Base-by-base conservation (phyloP, 2,113 vertebrate genomes). In the Cyprinodon variegatus region DNA sequence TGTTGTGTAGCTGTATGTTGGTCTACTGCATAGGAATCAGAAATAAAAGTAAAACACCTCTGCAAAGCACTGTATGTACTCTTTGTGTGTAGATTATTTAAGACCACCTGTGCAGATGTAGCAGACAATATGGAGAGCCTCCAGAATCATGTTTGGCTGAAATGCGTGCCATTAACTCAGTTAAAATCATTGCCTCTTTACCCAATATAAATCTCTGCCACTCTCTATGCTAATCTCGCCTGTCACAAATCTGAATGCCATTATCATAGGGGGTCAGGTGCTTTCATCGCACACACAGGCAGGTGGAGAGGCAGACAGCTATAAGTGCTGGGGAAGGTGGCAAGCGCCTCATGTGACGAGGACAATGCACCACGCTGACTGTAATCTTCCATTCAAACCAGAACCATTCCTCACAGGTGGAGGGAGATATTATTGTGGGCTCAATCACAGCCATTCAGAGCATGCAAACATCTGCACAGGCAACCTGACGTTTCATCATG, bases 221-320 rank as follows among this genome's bases (percentile, higher is more conserved):
- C 86, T 91, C 87, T 92, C 82, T 91, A 90, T 91, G 90, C 86
- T 85, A 91, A 91, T 92, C 83, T 82, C 45, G 9, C 78, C 83
- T 86, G 90, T 88, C 84, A 83, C 46, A n/a, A 17, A 70, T 59
- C 76, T 86, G 79, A 81, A 90, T 79, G 78, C 78, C 74, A 82
- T 89, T 83, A 88, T 89, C 78, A 15, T 22, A 12, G 53, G 81
- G 29, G 89, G 85, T 90, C 89, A 87, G 75, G 73, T 43, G 80
- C 73, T 67, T 71, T 70, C 79, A 82, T 76, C 62, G 65, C 40
- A 59, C 13, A 1, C 41, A 68, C 46, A 39, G 29, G 22, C 68
- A 67, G 37, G 41, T 48, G 48, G 53, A 53, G 59, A 17, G 72
- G 64, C 50, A 11, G 59, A 38, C 53, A 61, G 59, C 50, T 41